phyloP scores from a whole-genome alignment of 2,888 invertebrate genomes.

The Agonum fuliginosum region DNA sequence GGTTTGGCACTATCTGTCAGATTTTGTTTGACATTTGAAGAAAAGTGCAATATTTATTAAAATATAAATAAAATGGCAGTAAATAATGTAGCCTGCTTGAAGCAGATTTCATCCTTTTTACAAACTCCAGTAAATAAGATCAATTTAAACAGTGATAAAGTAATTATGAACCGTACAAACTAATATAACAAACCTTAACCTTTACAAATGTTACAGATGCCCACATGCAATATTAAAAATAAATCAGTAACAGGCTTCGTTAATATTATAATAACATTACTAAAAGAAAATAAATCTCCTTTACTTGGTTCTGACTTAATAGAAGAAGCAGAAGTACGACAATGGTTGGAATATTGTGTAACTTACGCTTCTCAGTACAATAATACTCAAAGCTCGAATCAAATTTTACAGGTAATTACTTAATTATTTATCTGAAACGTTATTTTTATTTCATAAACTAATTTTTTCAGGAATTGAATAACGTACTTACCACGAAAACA shows the following conservation, averaged over 20 bases:
- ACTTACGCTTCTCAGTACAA: conserved; percentile 65
- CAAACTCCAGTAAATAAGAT: conserved; percentile 64
- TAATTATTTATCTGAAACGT: background rate
- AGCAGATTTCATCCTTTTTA: conserved; percentile 64
- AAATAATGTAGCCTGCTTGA: conserved; percentile 62
- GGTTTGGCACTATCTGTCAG: too few species aligned
- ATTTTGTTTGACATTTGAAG: background rate
- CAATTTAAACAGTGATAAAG: conserved; percentile 62
- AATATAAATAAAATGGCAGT: conserved; percentile 60
- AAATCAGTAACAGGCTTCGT: conserved; percentile 66
- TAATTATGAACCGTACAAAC: conserved; percentile 39
- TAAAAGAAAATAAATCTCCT: conserved; percentile 66
- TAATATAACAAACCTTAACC: background rate
- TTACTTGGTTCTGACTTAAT: conserved; percentile 52
- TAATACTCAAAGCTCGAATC: conserved; percentile 60
- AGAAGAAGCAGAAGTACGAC: conserved; percentile 68
- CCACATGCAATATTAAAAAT: conserved; percentile 64
- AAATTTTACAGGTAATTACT: conserved; percentile 66
- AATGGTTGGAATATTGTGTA: conserved; percentile 70
- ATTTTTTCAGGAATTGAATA: conserved; percentile 75
- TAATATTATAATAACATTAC: conserved; percentile 67
- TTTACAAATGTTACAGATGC: conserved; percentile 63
- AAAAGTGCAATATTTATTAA: conserved; percentile 5
- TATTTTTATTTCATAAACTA: background rate
- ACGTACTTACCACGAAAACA: conserved; percentile 73